phyloP scores from a whole-genome alignment of 2,797 vertebrate species.

The Pyrocephalus nanus region DNA sequence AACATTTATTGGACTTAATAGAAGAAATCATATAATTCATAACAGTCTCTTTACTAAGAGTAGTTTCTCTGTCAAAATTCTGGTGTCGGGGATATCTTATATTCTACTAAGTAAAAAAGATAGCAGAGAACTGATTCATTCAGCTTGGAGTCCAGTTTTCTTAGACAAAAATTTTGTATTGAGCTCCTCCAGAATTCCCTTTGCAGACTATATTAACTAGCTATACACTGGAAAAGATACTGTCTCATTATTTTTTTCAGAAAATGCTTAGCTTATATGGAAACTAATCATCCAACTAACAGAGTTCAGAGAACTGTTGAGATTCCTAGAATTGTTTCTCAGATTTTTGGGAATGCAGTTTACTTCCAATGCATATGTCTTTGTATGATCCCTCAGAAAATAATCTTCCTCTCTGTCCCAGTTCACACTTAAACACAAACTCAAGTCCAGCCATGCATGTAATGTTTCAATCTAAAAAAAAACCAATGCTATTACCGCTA shows the following conservation, averaged over 20 bases:
- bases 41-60: not conserved
- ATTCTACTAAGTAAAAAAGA: not conserved
- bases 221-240: not conserved
- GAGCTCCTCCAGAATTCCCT: not conserved
- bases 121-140: not conserved
- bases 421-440: not conserved
- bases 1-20: not conserved
- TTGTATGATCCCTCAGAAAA: not conserved
- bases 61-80: not conserved
- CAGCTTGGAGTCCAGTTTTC: not conserved
- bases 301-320: not conserved
- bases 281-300: not conserved
- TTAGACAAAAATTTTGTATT: not conserved
- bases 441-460: not conserved
- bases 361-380: not conserved
- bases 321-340: not conserved
- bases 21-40: not conserved
- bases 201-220: not conserved
- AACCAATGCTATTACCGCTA: not conserved
- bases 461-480: not conserved
- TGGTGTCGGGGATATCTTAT: fast-evolving
- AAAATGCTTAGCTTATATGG: not conserved
- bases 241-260: not conserved
- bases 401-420: not conserved
- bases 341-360: not conserved